Percentiles rank a stretch among this genome's conserved stretches.
Conservation (phyloP, 2,113 vertebrate species). For the Vidua chalybeata region DNA sequence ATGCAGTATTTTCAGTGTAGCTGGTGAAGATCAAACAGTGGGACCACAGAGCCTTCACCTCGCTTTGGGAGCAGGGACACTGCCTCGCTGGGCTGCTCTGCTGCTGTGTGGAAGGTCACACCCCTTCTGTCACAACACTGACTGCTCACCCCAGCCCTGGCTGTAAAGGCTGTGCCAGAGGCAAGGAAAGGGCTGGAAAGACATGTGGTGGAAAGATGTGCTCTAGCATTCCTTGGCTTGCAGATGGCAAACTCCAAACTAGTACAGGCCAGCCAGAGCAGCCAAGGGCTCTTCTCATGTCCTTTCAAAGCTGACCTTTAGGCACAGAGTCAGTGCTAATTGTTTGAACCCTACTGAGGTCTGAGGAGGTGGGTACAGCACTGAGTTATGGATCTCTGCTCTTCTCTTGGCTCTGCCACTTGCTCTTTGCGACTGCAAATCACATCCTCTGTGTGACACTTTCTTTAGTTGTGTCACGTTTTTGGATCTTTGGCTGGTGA, state of each 20-base stretch:
- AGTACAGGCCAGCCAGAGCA: not conserved
- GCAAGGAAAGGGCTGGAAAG: not conserved
- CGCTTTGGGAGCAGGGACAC: not conserved
- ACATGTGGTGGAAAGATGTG: conserved; percentile 13
- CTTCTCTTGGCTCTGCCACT: not conserved
- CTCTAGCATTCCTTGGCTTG: not conserved
- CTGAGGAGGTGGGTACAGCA: not conserved
- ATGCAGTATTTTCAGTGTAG: not conserved
- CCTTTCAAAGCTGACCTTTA: not conserved
- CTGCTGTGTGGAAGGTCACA: not conserved
- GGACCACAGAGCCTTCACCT: conserved; percentile 5
- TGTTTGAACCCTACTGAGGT: not conserved
- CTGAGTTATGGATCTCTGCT: not conserved
- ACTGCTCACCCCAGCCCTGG: not conserved
- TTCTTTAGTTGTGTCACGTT: not conserved
- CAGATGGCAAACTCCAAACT: not conserved
- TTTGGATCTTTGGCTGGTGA: not conserved
- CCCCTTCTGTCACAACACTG: not conserved
- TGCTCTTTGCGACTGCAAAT: not conserved
- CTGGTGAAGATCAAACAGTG: conserved; percentile 30
- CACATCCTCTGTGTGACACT: rapidly evolving
- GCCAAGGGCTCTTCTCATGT: not conserved
- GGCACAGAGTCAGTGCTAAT: not conserved
- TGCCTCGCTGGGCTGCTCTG: not conserved
- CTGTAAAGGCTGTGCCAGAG: not conserved